Evolutionary conservation across 2,797 vertebrate species (phyloP).

Genomic region (Synanceia verrucosa): DNA sequence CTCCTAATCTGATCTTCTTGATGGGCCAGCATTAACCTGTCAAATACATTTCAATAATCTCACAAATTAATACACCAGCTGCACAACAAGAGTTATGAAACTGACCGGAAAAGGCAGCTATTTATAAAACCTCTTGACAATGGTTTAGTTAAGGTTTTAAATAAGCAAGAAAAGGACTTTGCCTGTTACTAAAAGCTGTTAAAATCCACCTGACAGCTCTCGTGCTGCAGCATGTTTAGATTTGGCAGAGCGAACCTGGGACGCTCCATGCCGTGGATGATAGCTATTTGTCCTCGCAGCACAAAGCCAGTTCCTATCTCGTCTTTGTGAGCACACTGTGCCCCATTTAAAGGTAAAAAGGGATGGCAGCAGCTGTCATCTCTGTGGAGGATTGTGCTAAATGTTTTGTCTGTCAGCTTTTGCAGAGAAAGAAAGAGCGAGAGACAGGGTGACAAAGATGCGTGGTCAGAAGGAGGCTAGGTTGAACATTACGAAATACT

Average conservation of each 20-base stretch:
- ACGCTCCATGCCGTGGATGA: conserved; percentile 23
- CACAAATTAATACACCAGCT: conserved; percentile 26
- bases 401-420: conserved; percentile 52
- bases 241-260: background rate
- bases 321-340: conserved; percentile 39
- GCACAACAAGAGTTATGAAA: conserved; percentile 9
- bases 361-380: conserved; percentile 57
- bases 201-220: background rate
- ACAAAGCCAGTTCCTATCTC: conserved; percentile 42
- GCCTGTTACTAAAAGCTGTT: background rate
- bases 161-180: background rate
- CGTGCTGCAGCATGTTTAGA: background rate
- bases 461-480: background rate
- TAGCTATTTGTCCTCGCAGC: conserved; percentile 45
- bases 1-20: conserved; percentile 64
- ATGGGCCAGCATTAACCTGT: conserved; percentile 49
- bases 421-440: conserved; percentile 1
- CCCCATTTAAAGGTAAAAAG: conserved; percentile 43
- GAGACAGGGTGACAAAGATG: background rate
- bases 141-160: conserved; percentile 13
- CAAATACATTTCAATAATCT: conserved; percentile 51
- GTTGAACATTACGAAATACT: conserved; percentile 12
- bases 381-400: conserved; percentile 36
- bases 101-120: conserved; percentile 5
- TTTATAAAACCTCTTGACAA: conserved; percentile 21